phyloP scores from a whole-genome alignment of 2,797 vertebrate genomes.

The Arctocebus calabarensis region DNA sequence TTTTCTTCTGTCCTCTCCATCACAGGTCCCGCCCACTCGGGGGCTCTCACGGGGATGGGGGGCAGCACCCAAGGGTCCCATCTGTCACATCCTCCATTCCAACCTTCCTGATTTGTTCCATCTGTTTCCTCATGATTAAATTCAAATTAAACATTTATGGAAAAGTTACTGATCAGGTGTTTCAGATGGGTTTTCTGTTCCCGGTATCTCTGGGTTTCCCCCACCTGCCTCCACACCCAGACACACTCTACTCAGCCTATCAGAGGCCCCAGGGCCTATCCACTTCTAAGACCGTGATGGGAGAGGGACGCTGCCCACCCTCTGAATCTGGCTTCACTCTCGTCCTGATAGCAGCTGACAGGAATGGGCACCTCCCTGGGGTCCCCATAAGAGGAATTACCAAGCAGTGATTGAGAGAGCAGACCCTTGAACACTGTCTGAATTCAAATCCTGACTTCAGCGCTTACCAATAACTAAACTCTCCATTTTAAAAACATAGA shows the following conservation, averaged over 20 bases:
- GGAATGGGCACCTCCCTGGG: background rate
- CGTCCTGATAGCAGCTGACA: background rate
- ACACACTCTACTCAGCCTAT: background rate
- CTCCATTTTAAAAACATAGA: background rate
- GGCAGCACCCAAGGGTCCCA: background rate
- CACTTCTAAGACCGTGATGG: background rate
- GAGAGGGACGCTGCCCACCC: background rate
- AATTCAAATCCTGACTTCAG: background rate
- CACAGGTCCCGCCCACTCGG: background rate
- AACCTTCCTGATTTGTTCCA: background rate
- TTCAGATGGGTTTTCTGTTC: background rate
- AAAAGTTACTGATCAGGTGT: no score
- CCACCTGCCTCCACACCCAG: accelerated
- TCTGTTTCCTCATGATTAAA: background rate
- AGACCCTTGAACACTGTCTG: background rate
- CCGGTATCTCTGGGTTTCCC: background rate
- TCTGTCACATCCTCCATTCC: background rate
- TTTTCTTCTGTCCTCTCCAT: background rate
- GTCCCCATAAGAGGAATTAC: background rate
- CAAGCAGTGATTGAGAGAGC: background rate
- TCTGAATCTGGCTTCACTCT: background rate
- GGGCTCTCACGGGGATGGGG: background rate
- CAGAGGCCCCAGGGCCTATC: background rate
- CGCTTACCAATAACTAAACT: background rate
- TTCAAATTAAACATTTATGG: background rate